phyloP scores from a whole-genome alignment of 2,113 vertebrate species.

The Suncus etruscus region DNA sequence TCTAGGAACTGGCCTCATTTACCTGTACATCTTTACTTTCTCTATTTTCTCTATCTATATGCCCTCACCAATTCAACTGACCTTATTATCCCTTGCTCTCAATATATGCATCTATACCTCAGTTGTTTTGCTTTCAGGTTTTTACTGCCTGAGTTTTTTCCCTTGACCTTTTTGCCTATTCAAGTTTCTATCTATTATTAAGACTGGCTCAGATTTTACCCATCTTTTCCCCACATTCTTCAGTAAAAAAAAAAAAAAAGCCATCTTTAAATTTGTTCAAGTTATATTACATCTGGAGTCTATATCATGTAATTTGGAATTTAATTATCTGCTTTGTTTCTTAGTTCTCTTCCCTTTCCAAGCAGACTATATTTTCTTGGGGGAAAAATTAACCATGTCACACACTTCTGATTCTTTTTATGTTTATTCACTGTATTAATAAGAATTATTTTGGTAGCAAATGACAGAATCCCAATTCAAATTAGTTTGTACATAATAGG shows the following conservation, averaged over 20 bases:
- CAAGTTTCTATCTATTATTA: conserved; percentile 8
- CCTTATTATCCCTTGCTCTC: neutral
- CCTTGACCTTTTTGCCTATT: conserved; percentile 39
- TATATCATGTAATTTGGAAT: conserved; percentile 1
- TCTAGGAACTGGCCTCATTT: neutral
- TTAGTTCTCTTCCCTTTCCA: conserved; percentile 29
- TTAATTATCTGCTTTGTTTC: conserved; percentile 15
- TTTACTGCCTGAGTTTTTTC: conserved; percentile 20
- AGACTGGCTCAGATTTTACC: conserved; percentile 13
- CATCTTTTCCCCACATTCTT: neutral
- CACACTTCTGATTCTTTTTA: neutral
- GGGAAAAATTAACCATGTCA: neutral
- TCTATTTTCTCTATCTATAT: neutral
- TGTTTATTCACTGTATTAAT: conserved; percentile 39
- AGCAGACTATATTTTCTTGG: conserved; percentile 27
- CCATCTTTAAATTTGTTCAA: conserved; percentile 42
- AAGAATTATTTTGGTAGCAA: conserved; percentile 44
- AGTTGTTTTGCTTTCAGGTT: conserved; percentile 15
- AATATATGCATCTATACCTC: neutral
- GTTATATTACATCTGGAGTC: neutral
- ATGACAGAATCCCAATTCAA: conserved; percentile 48
- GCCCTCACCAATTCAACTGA: neutral
- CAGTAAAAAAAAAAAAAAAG: conserved; percentile 41
- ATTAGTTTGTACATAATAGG: neutral
- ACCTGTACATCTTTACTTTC: neutral